phyloP scores from a whole-genome alignment of 1,140 invertebrate genomes.

The Diorhabda sublineata region DNA sequence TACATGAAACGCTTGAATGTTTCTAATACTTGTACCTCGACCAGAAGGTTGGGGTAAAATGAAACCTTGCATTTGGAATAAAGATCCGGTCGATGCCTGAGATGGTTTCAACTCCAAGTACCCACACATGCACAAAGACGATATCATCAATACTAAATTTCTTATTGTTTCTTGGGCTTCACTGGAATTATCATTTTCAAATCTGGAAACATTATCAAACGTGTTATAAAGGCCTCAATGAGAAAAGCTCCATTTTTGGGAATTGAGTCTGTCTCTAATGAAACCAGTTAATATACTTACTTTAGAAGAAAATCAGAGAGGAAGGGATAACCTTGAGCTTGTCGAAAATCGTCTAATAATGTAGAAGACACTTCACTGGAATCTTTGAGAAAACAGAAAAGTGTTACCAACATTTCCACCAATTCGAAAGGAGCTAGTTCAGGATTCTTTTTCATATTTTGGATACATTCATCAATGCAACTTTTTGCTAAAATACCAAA shows the following conservation, averaged over 20 bases:
- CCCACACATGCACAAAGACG: constrained; percentile 90
- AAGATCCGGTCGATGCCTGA: constrained; percentile 76
- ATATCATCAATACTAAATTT: constrained; percentile 89
- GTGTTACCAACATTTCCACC: constrained; percentile 96
- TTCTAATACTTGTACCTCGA: constrained; percentile 83
- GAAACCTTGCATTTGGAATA: constrained; percentile 93
- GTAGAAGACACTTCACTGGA: constrained; percentile 95
- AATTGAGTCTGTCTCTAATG: too few relatives aligned
- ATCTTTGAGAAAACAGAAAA: constrained; percentile 97
- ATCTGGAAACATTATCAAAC: constrained; percentile 48
- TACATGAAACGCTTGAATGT: constrained; percentile 93
- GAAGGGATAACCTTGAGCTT: constrained; percentile 92
- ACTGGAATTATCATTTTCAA: constrained; percentile 68
- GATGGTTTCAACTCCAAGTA: constrained; percentile 83
- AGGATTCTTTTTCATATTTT: constrained; percentile 92
- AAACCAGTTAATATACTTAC: constrained; percentile 54
- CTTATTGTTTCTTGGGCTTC: constrained; percentile 85
- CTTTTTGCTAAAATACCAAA: constrained; percentile 72
- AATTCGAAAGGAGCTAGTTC: constrained; percentile 92
- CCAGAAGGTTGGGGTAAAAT: constrained; percentile 84
- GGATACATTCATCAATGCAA: constrained; percentile 90
- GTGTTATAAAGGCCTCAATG: too few relatives aligned
- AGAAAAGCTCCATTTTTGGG: too few relatives aligned
- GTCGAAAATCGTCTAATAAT: constrained; percentile 91
- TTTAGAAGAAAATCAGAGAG: constrained; percentile 91